Conservation (phyloP, 1,140 invertebrate genomes). For the Macrobrachium nipponense region DNA sequence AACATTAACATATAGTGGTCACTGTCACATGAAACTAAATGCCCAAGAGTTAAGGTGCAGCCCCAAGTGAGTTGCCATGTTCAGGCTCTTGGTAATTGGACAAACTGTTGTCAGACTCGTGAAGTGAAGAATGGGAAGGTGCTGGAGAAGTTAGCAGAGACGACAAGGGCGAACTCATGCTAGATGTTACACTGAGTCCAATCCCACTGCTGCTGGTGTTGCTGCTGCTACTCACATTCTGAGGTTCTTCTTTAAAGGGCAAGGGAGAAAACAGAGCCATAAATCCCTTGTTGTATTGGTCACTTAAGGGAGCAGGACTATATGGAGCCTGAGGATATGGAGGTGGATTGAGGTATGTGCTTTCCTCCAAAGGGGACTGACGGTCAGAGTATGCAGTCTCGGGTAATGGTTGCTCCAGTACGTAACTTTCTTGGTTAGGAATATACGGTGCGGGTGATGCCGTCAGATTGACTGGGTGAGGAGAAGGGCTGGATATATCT, state of each 20-base stretch:
- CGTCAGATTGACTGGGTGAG: constrained; percentile 48
- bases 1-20: constrained; percentile 17
- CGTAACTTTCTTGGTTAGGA: constrained; percentile 52
- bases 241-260: constrained; percentile 51
- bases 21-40: constrained; percentile 45
- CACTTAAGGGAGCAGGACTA: constrained; percentile 47
- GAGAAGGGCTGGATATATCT: constrained; percentile 51
- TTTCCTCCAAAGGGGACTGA: constrained; percentile 47
- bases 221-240: constrained; percentile 45
- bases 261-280: constrained; percentile 45
- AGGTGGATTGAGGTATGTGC: constrained; percentile 44
- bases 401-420: constrained; percentile 41
- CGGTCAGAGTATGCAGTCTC: constrained; percentile 47
- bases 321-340: constrained; percentile 44
- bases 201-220: constrained; percentile 51
- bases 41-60: constrained; percentile 56
- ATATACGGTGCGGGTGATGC: constrained; percentile 49
- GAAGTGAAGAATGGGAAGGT: constrained; percentile 56
- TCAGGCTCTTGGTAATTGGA: constrained; percentile 56
- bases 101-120: constrained; percentile 57
- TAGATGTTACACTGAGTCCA: constrained; percentile 48
- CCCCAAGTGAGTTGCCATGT: constrained; percentile 56
- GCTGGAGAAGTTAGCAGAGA: constrained; percentile 51
- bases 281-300: constrained; percentile 45
- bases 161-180: constrained; percentile 46